Conservation (phyloP, 2,888 invertebrate genomes). For the Caenorhabditis virilis region DNA sequence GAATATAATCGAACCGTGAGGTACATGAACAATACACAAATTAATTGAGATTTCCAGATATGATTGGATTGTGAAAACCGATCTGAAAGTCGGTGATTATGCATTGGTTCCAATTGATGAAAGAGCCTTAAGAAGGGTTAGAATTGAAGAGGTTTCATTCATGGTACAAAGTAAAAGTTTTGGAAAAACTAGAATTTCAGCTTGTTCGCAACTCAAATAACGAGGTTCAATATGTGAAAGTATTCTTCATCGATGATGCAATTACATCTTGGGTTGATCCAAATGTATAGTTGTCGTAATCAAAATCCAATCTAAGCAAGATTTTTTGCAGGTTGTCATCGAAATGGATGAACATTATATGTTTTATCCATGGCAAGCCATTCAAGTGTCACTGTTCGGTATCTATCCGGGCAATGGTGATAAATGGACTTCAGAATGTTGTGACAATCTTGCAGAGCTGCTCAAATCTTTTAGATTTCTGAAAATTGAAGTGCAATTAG, state of each 20-base stretch:
- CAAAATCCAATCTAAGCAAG: too few species aligned
- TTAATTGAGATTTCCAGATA: too few species aligned
- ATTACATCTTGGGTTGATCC: conserved; percentile 11
- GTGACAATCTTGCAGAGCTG: conserved; percentile 14
- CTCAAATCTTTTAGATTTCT: conserved; percentile 8
- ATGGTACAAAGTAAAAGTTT: background rate
- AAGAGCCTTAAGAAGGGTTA: conserved; percentile 27
- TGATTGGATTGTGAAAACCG: too few species aligned
- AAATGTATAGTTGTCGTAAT: too few species aligned
- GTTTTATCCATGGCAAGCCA: conserved; percentile 48
- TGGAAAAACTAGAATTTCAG: background rate
- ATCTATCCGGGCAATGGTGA: conserved; percentile 10
- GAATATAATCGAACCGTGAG: conserved; percentile 41
- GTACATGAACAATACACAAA: too few species aligned
- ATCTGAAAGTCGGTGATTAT: conserved; percentile 30
- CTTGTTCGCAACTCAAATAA: background rate
- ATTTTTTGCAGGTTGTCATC: conserved; percentile 20
- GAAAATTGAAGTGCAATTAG: conserved; percentile 11
- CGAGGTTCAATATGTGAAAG: conserved; percentile 3
- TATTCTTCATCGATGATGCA: conserved; percentile 49
- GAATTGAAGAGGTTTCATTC: conserved; percentile 15
- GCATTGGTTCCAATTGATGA: conserved; percentile 38
- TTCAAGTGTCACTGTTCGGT: conserved; percentile 34
- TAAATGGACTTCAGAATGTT: conserved; percentile 11
- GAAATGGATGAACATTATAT: conserved; percentile 21